Percentiles rank a stretch among this genome's conserved stretches.
These are phyloP conservation scores for Torymus aiolomorphi DNA, from an alignment of 2,888 invertebrate species.

Conservation along the genomic window DNA sequence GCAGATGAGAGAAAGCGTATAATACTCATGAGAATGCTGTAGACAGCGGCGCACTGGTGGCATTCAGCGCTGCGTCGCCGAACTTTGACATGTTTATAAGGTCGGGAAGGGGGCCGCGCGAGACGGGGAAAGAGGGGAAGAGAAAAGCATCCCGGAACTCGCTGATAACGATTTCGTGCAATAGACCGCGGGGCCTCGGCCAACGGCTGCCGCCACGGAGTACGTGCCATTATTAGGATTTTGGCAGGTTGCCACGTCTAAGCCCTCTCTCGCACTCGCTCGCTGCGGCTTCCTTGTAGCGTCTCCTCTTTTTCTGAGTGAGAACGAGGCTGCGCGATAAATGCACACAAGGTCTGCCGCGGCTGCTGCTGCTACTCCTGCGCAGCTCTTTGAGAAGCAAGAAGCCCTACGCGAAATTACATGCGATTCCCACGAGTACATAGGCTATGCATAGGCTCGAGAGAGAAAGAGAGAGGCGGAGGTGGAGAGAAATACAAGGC, in stretches of 20 bases:
- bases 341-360: conserved; percentile 32
- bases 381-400: conserved; percentile 3
- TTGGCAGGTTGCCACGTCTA: conserved; percentile 61
- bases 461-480: neutral
- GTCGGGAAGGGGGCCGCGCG: neutral
- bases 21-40: no score
- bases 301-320: conserved; percentile 15
- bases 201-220: conserved; percentile 54
- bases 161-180: conserved; percentile 61
- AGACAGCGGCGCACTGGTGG: no score
- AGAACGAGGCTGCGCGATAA: conserved; percentile 25
- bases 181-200: conserved; percentile 55
- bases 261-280: neutral
- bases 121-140: neutral
- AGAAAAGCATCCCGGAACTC: conserved; percentile 44
- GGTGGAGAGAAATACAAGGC: neutral
- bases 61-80: conserved; percentile 35
- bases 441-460: conserved; percentile 2
- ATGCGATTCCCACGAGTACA: conserved; percentile 37
- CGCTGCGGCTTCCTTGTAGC: neutral
- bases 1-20: no score
- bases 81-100: conserved; percentile 49
- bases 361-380: neutral
- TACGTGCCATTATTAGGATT: conserved; percentile 62
- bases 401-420: conserved; percentile 25